Evolutionary conservation across 2,797 vertebrate species (phyloP).

Genomic region (Melanotaenia pygmaea): DNA sequence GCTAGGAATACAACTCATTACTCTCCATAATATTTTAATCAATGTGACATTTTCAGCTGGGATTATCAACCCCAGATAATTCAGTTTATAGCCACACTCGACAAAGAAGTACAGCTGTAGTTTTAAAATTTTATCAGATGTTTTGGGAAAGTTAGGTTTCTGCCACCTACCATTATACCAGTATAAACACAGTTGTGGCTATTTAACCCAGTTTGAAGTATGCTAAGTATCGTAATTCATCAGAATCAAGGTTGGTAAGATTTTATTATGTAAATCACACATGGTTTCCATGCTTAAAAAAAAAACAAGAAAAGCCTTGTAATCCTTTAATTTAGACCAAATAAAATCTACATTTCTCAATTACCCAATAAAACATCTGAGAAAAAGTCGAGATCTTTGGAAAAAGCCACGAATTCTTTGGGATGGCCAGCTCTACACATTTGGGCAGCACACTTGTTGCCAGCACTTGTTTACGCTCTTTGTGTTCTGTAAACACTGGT

Average conservation of each 20-base stretch:
- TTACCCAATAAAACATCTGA: neutral
- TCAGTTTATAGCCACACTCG: neutral
- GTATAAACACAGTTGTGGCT: neutral
- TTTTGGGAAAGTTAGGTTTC: neutral
- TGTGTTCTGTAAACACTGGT: conserved; percentile 78
- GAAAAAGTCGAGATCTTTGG: conserved; percentile 25
- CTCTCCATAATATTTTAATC: neutral
- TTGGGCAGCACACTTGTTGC: conserved; percentile 48
- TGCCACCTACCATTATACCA: neutral
- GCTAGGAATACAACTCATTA: conserved; percentile 3
- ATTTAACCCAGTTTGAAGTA: neutral
- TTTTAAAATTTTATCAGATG: neutral
- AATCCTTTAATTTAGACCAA: neutral
- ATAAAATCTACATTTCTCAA: neutral
- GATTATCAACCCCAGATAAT: neutral
- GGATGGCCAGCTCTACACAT: conserved; percentile 51
- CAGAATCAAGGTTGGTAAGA: no score
- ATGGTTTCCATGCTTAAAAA: neutral
- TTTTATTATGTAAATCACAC: neutral
- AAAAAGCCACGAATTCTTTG: conserved; percentile 42
- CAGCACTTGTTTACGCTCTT: conserved; percentile 70
- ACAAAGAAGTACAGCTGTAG: neutral
- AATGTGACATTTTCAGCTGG: neutral
- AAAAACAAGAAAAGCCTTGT: neutral
- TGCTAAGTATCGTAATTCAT: neutral